Conservation (phyloP, 2,888 invertebrate species). For the Archips xylosteana region DNA sequence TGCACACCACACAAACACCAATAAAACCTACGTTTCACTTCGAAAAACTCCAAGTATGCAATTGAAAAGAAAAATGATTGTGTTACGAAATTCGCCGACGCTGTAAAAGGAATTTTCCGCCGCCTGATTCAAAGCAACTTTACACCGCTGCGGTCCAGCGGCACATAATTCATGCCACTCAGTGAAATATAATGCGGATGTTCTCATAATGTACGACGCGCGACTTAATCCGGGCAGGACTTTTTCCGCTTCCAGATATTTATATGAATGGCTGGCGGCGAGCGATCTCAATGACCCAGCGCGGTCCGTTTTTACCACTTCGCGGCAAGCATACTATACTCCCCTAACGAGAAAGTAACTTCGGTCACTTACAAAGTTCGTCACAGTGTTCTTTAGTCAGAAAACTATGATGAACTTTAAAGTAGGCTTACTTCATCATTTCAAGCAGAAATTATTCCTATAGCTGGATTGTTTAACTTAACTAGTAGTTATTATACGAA, state of each 20-base stretch:
- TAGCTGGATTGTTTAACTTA: neutral
- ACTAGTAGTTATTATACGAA: neutral
- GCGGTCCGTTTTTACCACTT: slow-evolving; percentile 51
- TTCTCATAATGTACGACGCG: slow-evolving; percentile 80
- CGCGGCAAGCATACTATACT: slow-evolving; percentile 31
- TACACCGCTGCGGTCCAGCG: slow-evolving; percentile 66
- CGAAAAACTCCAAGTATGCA: slow-evolving; percentile 33
- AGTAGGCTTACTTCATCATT: neutral
- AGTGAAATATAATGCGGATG: slow-evolving; percentile 81
- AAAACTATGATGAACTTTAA: neutral
- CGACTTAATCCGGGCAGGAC: slow-evolving; percentile 75
- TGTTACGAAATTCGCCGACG: slow-evolving; percentile 46
- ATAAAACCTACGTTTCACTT: slow-evolving; percentile 24
- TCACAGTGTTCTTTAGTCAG: neutral
- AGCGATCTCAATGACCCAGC: slow-evolving; percentile 59
- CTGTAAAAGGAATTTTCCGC: slow-evolving; percentile 61
- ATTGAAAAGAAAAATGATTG: slow-evolving; percentile 39
- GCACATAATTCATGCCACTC: slow-evolving; percentile 77
- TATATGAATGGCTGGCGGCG: slow-evolving; percentile 63
- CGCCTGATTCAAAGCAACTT: slow-evolving; percentile 71
- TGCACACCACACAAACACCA: slow-evolving; percentile 27
- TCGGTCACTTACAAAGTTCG: slow-evolving; percentile 8
- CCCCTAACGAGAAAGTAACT: slow-evolving; percentile 20
- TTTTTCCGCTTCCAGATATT: slow-evolving; percentile 72
- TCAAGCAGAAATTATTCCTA: neutral